These are phyloP conservation scores for Montipora capricornis DNA, from an alignment of 64 coral and sea anemone genomes.

Conservation along the genomic window DNA sequence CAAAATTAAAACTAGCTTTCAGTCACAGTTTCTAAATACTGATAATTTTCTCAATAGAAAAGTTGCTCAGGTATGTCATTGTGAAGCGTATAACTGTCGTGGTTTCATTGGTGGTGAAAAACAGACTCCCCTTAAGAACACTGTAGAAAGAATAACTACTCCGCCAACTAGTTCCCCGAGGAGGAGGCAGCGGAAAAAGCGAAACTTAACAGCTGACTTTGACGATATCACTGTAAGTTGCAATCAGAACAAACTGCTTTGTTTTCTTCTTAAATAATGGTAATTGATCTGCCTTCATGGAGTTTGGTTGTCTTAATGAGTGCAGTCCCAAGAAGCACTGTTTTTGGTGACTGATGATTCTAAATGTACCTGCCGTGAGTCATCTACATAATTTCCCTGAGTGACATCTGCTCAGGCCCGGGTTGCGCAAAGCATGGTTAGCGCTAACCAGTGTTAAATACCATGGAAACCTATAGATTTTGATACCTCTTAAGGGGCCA, in stretches of 20 bases:
- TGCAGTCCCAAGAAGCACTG: too few relatives aligned
- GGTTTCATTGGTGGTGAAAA: constrained; percentile 99
- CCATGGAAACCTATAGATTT: too few relatives aligned
- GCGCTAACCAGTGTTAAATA: too few relatives aligned
- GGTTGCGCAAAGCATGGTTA: too few relatives aligned
- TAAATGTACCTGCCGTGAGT: too few relatives aligned
- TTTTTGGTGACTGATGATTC: too few relatives aligned
- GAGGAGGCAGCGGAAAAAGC: constrained; percentile 75
- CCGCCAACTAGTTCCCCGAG: constrained; percentile 94
- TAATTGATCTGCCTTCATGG: too few relatives aligned
- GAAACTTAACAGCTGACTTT: constrained; percentile 88
- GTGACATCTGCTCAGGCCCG: too few relatives aligned
- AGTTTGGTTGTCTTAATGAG: too few relatives aligned
- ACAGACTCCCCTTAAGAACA: constrained; percentile 93
- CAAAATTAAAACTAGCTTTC: too few relatives aligned
- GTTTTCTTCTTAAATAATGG: neutral
- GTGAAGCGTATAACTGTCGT: constrained; percentile 84
- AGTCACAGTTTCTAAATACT: neutral
- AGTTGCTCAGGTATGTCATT: constrained; percentile 87
- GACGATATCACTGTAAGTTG: constrained; percentile 89
- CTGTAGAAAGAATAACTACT: constrained; percentile 89
- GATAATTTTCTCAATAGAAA: constrained; percentile 62
- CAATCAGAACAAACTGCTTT: neutral
- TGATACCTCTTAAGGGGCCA: too few relatives aligned
- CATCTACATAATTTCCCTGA: too few relatives aligned